Base-by-base conservation (phyloP, 2,888 invertebrate genomes). In the Tuta absoluta region DNA sequence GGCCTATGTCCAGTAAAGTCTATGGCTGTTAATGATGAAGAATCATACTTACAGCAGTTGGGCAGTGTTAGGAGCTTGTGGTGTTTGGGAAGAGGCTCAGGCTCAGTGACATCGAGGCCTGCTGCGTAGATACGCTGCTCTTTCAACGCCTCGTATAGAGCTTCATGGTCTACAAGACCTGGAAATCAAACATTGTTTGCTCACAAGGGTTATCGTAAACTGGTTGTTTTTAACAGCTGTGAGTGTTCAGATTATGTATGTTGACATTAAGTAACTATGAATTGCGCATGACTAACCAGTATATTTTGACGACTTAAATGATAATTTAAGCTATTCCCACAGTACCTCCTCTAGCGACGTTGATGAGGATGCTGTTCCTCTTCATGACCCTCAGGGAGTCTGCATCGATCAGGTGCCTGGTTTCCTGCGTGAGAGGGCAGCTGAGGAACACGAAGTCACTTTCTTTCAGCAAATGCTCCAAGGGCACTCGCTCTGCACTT, bases 91-190 rank as follows among this genome's bases (percentile, higher is more conserved):
- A 98, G 75, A 0, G 98, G 98, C 83, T 98, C 98, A 0, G 98
- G 98, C 1, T 94, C 94, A 72, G 95, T 95, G 2, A 98, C 98
- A 82, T 98, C 98, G 2, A 98, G 89, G 0, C 98, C 98, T 0
- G 98, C 98, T 0, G 96, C 95, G 74, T 95, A 95, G 69, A 98
- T 98, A 66, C 92, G 91, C 0, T 94, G 93, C 12, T 92, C 90
- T 70, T 94, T 94, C 28, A 99, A 86, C 0, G 98, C 98, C 61
- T 92, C 89, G 56, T 95, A 93, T 33, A 99, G 85, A 63, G 95
- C 97, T 0, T 95, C 93, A 72, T 97, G 97, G 71, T 97, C 95
- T 1, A 96, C 92, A 12, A 95, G 84, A 62, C 78, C 93, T 93
- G 75, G 7, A 70, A 72, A 33, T 33, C 12, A 51, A 23, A 23